phyloP scores from a whole-genome alignment of 2,113 vertebrate genomes.

The Hoplias malabaricus region DNA sequence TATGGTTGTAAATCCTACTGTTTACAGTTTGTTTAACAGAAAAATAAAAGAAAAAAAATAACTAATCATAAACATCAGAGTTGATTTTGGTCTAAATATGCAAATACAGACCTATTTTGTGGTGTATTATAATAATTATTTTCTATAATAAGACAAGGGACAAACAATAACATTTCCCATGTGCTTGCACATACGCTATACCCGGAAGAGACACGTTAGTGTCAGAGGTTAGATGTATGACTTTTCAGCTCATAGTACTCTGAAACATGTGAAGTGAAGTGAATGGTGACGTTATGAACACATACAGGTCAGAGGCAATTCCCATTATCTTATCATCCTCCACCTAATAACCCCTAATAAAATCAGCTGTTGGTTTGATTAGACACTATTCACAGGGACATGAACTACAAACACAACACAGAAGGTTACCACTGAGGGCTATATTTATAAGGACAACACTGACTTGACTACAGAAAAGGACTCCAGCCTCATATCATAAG shows the following conservation, averaged over 20 bases:
- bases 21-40: background rate
- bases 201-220: no score
- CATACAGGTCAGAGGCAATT: background rate
- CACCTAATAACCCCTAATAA: slow-evolving; percentile 7
- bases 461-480: background rate
- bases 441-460: background rate
- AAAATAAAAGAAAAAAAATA: no score
- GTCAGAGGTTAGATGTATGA: background rate
- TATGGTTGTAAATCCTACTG: background rate
- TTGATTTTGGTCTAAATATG: no score
- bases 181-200: no score
- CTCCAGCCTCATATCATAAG: background rate
- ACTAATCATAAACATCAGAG: no score
- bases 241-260: background rate
- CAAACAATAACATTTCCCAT: no score
- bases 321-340: slow-evolving; percentile 7
- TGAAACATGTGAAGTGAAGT: background rate
- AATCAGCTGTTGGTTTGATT: background rate
- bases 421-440: background rate
- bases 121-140: no score
- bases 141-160: no score
- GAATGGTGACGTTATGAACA: background rate
- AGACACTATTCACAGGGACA: background rate
- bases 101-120: no score
- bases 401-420: background rate